Evolutionary conservation across 2,888 invertebrate genomes (phyloP), one percentile per base, ranked within the genome.

Genomic region (Zygothrica quintamaculata): DNA sequence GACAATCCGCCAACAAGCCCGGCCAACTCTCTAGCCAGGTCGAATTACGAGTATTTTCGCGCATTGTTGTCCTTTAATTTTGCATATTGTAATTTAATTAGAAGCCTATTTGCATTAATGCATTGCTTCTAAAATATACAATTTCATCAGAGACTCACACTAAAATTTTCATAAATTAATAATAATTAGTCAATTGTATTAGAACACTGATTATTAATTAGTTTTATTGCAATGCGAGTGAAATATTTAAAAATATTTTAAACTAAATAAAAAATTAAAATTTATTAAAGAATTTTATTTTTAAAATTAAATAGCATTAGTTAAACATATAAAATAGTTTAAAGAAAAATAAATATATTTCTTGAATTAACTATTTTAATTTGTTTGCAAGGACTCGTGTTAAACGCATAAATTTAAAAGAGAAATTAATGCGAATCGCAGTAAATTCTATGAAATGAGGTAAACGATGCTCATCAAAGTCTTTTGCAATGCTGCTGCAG

Each of bases 1-100:
- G 42, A 18, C 42, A 44, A 12, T 26, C 13, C 9, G 11, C 29
- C 36, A 5, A 22, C 18, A 13, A 16, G 13, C 25, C 33, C 8
- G 31, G 2, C 31, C 4, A 13, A 4, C 43, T 22, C 26, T 33
- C 22, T 29, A 9, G 29, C n/a, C n/a, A n/a, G n/a, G n/a, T n/a
- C n/a, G n/a, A n/a, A n/a, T 51, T 18, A 6, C 7, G 11, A 16
- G 25, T 26, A 25, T 26, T 26, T 48, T 33, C 52, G 31, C 56
- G 31, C 13, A 55, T 64, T 84, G 65, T 77, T 46, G 37, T 56
- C 47, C 67, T 26, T 65, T 42, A 65, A 74, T 69, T 76, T 65
- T 55, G 58, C 70, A 51, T 67, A 86, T 81, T 84, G 87, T 78
- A 62, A 76, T 78, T 86, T 84, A 84, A 84, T 86, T 84, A 76